phyloP scores from a whole-genome alignment of 2,888 invertebrate genomes.

The Eledona agricola region DNA sequence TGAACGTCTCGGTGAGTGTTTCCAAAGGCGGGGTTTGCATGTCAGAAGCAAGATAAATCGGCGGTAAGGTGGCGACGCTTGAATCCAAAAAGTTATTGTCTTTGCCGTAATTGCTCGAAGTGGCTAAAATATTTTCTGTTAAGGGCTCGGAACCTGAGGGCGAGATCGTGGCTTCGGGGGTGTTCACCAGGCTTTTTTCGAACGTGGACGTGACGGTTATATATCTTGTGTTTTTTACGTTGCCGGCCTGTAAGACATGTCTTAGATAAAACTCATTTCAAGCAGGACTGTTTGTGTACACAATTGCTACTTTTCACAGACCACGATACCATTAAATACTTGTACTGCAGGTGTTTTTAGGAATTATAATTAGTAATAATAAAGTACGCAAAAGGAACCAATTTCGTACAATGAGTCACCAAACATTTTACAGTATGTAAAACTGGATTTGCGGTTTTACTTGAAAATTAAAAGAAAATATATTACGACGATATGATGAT shows the following conservation, averaged over 20 bases:
- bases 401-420: too few species aligned
- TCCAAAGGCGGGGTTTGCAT: conserved; percentile 87
- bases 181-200: conserved; percentile 78
- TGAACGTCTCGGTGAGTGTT: conserved; percentile 90
- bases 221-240: conserved; percentile 85
- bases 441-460: too few species aligned
- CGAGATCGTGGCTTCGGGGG: conserved; percentile 64
- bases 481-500: too few species aligned
- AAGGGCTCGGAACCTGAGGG: conserved; percentile 78
- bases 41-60: conserved; percentile 78
- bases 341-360: too few species aligned
- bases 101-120: conserved; percentile 76
- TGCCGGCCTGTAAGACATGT: conserved; percentile 73
- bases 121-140: conserved; percentile 87
- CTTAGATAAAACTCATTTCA: background rate
- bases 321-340: too few species aligned
- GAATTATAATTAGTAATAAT: too few species aligned
- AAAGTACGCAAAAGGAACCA: too few species aligned
- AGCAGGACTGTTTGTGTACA: too few species aligned
- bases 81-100: conserved; percentile 75
- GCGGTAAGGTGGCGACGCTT: conserved; percentile 83
- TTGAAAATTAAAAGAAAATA: too few species aligned
- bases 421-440: too few species aligned
- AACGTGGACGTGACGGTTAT: conserved; percentile 88
- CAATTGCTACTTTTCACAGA: too few species aligned